Percentiles rank a stretch among this genome's conserved stretches.
Evolutionary conservation across 1,140 invertebrate species (phyloP).

Genomic region (Drosophila mojavensis): DNA sequence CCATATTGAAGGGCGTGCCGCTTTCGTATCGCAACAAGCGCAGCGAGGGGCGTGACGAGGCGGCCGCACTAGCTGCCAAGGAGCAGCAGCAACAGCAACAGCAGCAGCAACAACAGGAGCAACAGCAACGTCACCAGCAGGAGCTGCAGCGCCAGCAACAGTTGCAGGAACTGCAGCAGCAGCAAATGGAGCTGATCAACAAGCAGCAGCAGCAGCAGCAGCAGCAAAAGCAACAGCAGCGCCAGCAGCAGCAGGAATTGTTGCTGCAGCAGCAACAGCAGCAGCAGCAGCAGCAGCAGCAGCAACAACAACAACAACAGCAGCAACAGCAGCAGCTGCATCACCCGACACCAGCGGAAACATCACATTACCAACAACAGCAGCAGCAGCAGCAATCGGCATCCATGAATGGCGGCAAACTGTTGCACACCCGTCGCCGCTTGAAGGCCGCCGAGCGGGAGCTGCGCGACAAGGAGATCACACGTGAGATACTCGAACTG

Average conservation of each 20-base stretch:
- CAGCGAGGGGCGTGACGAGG: slow-evolving; percentile 49
- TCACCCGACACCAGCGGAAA: slow-evolving; percentile 59
- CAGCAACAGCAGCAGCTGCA: slow-evolving; percentile 47
- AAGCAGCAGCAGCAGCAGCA: background rate
- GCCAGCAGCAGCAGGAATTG: slow-evolving; percentile 51
- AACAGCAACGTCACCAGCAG: slow-evolving; percentile 48
- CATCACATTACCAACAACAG: slow-evolving; percentile 68
- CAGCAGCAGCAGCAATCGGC: slow-evolving; percentile 52
- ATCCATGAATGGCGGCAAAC: slow-evolving; percentile 39
- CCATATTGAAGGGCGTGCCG: slow-evolving; percentile 79
- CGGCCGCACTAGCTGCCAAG: slow-evolving; percentile 21
- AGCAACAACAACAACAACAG: slow-evolving; percentile 9
- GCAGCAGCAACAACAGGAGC: slow-evolving; percentile 41
- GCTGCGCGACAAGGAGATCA: slow-evolving; percentile 80
- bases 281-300: slow-evolving; percentile 19
- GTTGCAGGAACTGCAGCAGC: slow-evolving; percentile 36
- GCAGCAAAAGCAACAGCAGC: slow-evolving; percentile 17
- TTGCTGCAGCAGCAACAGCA: slow-evolving; percentile 15
- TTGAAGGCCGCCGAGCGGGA: slow-evolving; percentile 77
- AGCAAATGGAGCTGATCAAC: slow-evolving; percentile 37
- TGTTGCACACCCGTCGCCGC: slow-evolving; percentile 70
- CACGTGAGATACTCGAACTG: slow-evolving; percentile 80
- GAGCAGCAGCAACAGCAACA: slow-evolving; percentile 52
- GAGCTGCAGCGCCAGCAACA: slow-evolving; percentile 40
- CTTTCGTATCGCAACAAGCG: slow-evolving; percentile 80